Percentiles rank a stretch among this genome's conserved stretches.
Evolutionary conservation across 2,113 vertebrate genomes (phyloP).

Genomic region (Actinemys pallida): DNA sequence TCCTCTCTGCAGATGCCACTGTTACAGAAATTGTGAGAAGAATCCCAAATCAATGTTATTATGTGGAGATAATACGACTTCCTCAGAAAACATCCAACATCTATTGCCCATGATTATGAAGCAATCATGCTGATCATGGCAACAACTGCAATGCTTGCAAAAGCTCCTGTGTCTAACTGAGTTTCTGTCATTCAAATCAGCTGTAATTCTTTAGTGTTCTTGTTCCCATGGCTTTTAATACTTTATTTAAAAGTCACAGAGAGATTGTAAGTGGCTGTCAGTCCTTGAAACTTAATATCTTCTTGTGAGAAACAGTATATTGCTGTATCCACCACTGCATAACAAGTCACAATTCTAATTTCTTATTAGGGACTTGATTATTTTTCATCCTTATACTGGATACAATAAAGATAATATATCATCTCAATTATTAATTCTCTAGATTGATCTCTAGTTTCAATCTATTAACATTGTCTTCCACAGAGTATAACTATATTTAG

Average conservation of each 20-base stretch:
- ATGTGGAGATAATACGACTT: constrained; percentile 58
- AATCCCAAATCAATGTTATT: constrained; percentile 69
- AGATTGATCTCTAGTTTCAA: constrained; percentile 18
- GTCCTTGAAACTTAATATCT: constrained; percentile 10
- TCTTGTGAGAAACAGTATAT: not conserved
- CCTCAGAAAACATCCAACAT: constrained; percentile 46
- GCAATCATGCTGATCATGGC: constrained; percentile 40
- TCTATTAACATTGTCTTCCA: constrained; percentile 4
- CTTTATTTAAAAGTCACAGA: constrained; percentile 42
- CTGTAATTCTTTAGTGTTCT: constrained; percentile 44
- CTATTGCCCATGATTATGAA: constrained; percentile 59
- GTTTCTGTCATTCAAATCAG: constrained; percentile 52
- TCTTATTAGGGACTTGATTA: constrained; percentile 9
- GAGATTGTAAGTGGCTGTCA: not conserved
- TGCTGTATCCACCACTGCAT: not conserved
- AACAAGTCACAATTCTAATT: constrained; percentile 48
- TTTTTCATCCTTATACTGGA: constrained; percentile 20
- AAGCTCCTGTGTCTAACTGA: not conserved
- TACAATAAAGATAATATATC: not conserved
- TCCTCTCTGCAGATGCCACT: constrained; percentile 60
- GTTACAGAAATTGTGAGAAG: constrained; percentile 53
- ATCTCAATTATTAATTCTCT: not conserved
- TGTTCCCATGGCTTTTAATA: constrained; percentile 32
- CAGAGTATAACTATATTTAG: not conserved
- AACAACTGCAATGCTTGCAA: constrained; percentile 30